phyloP scores from a whole-genome alignment of 2,888 invertebrate species.

The Neocrepidodera transversa region DNA sequence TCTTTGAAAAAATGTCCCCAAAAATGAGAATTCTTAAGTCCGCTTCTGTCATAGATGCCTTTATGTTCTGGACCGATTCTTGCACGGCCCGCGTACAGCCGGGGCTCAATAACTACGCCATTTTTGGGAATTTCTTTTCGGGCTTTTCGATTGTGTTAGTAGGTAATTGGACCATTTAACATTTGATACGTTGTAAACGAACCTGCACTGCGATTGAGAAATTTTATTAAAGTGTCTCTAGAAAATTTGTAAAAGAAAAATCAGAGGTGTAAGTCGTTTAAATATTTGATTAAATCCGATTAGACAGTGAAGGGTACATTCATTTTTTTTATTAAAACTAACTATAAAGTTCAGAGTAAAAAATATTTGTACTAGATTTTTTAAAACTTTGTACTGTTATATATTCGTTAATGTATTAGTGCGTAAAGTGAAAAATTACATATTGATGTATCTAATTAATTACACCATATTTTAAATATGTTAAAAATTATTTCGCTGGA shows the following conservation, averaged over 20 bases:
- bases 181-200: slow-evolving; percentile 21
- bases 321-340: too few species aligned
- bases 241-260: background rate
- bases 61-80: slow-evolving; percentile 28
- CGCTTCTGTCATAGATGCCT: slow-evolving; percentile 23
- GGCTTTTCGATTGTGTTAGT: slow-evolving; percentile 17
- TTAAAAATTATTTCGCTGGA: too few species aligned
- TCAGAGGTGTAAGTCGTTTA: background rate
- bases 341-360: too few species aligned
- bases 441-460: too few species aligned
- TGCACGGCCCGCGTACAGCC: slow-evolving; percentile 26
- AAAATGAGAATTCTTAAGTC: too few species aligned
- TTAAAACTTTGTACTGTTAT: too few species aligned
- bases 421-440: too few species aligned
- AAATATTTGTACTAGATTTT: too few species aligned
- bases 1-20: too few species aligned
- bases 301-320: too few species aligned
- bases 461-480: too few species aligned
- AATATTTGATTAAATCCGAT: background rate
- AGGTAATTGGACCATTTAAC: slow-evolving; percentile 31
- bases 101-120: slow-evolving; percentile 21
- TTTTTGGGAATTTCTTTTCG: slow-evolving; percentile 22
- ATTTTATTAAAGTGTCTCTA: background rate
- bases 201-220: background rate
- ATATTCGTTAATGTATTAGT: too few species aligned